phyloP scores from a whole-genome alignment of 1,140 invertebrate species.

The Diuraphis noxia region DNA sequence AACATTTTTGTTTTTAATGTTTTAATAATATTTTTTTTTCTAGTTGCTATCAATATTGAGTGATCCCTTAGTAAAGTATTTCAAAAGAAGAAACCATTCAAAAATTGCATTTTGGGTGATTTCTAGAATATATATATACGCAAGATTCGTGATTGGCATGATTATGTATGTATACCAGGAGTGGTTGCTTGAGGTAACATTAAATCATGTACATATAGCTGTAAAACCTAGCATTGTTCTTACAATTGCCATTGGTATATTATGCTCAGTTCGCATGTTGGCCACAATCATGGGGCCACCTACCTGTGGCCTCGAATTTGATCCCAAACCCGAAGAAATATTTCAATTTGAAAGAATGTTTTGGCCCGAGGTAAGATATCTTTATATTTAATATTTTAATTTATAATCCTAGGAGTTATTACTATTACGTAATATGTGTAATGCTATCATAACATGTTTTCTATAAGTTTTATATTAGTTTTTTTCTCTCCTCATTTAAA shows the following conservation, averaged over 20 bases:
- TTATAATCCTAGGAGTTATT: neutral
- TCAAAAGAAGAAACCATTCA: conserved; percentile 36
- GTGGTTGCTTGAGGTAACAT: conserved; percentile 62
- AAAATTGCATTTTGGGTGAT: conserved; percentile 44
- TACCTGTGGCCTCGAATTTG: conserved; percentile 39
- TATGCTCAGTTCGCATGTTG: conserved; percentile 15
- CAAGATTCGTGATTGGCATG: conserved; percentile 65
- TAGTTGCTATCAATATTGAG: conserved; percentile 38
- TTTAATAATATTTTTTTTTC: neutral
- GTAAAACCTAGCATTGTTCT: neutral
- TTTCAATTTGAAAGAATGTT: conserved; percentile 30
- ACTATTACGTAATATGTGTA: neutral
- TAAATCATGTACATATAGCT: conserved; percentile 57
- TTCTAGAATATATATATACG: conserved; percentile 63
- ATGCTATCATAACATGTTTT: neutral
- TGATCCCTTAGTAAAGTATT: conserved; percentile 46
- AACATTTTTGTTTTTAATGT: neutral
- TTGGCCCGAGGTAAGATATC: conserved; percentile 51
- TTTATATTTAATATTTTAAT: neutral
- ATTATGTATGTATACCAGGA: conserved; percentile 70
- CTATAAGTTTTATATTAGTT: neutral
- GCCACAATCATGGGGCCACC: conserved; percentile 24
- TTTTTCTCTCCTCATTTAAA: neutral
- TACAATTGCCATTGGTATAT: conserved; percentile 56
- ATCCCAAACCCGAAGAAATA: conserved; percentile 31